Conservation (phyloP, 2,888 invertebrate genomes). For the Luperina nickerlii region DNA sequence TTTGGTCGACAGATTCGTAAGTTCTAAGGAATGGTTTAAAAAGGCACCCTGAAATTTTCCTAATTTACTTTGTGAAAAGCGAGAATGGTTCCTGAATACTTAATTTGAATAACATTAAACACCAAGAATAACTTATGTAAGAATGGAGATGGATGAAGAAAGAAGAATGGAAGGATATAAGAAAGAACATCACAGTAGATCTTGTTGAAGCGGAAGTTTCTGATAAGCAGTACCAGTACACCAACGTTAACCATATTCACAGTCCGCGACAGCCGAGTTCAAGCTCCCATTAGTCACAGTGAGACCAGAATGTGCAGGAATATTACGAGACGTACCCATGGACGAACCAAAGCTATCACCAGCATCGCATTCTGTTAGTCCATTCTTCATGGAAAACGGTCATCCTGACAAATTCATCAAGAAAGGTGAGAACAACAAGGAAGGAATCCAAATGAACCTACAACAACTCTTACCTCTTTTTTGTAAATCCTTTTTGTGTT, state of each 20-base stretch:
- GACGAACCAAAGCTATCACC: constrained; percentile 91
- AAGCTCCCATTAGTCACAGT: constrained; percentile 92
- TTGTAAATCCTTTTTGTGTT: constrained; percentile 18
- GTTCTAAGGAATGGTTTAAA: constrained; percentile 60
- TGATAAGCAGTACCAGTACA: constrained; percentile 18
- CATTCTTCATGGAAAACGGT: constrained; percentile 92
- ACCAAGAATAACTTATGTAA: constrained; percentile 55
- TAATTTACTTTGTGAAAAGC: constrained; percentile 8
- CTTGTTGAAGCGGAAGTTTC: neutral
- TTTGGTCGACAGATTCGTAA: constrained; percentile 91
- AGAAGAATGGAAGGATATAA: constrained; percentile 57
- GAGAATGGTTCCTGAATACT: neutral
- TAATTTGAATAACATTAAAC: neutral
- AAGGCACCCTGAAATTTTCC: neutral
- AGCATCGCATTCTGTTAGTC: constrained; percentile 90
- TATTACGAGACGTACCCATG: constrained; percentile 90
- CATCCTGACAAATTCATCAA: constrained; percentile 92
- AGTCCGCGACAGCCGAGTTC: constrained; percentile 93
- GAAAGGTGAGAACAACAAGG: constrained; percentile 87
- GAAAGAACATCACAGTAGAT: constrained; percentile 1
- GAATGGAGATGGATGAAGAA: constrained; percentile 70
- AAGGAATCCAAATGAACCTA: neutral
- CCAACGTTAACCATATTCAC: constrained; percentile 46
- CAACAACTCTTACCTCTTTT: neutral
- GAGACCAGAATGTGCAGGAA: constrained; percentile 92